Percentiles rank a stretch among this genome's conserved stretches.
phyloP scores from a whole-genome alignment of 2,888 invertebrate species.

The Acronicta leporina region DNA sequence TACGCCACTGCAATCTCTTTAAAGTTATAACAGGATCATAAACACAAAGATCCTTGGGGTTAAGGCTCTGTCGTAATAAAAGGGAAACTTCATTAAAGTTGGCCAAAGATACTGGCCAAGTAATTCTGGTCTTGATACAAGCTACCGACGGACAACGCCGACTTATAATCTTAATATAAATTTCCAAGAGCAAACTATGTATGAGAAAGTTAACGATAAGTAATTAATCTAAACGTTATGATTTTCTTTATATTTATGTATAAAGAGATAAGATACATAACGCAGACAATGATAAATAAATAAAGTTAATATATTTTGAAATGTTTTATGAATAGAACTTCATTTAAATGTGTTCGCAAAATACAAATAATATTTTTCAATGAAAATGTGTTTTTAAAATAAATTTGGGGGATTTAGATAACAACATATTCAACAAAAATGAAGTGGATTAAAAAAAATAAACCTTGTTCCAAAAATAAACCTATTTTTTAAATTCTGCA shows the following conservation, averaged over 20 bases:
- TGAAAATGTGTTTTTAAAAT: neutral
- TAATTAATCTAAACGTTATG: constrained; percentile 17
- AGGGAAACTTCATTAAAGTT: constrained; percentile 85
- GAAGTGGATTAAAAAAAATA: neutral
- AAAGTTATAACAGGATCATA: constrained; percentile 84
- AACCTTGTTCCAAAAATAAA: too few species aligned
- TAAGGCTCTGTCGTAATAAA: constrained; percentile 78
- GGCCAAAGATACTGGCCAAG: constrained; percentile 76
- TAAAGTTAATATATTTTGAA: constrained; percentile 10
- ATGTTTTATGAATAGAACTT: neutral
- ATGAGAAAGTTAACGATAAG: constrained; percentile 28
- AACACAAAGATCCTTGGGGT: constrained; percentile 81
- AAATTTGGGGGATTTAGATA: neutral
- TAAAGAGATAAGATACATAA: constrained; percentile 2
- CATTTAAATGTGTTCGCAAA: constrained; percentile 1
- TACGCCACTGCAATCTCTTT: constrained; percentile 73
- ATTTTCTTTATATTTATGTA: constrained; percentile 15
- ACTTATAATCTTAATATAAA: constrained; percentile 41
- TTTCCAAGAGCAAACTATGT: constrained; percentile 32
- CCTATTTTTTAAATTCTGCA: too few species aligned
- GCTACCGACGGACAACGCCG: constrained; percentile 56
- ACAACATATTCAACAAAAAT: neutral
- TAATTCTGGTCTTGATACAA: constrained; percentile 68
- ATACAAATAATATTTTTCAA: neutral
- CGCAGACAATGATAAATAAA: constrained; percentile 8